Conservation (phyloP, 2,797 vertebrate species). For the Phaenicophaeus curvirostris region DNA sequence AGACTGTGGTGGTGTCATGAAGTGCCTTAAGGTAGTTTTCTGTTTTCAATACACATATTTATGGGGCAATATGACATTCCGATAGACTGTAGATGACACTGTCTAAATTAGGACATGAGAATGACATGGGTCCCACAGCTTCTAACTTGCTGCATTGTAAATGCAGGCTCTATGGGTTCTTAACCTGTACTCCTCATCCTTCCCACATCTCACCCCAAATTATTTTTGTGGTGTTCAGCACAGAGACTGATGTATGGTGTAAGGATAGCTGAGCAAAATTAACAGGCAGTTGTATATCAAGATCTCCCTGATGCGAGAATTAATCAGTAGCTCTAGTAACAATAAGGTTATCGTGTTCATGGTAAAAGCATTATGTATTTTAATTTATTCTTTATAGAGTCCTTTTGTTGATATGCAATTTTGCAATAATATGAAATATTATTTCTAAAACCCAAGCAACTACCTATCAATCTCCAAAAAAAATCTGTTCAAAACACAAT, state of each 20-base stretch:
- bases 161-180: neutral
- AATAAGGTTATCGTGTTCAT: neutral
- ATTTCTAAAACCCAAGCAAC: neutral
- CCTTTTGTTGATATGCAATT: constrained; percentile 12
- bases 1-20: neutral
- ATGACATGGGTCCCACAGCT: neutral
- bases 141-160: neutral
- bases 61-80: fast-evolving
- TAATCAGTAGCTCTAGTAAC: constrained; percentile 39
- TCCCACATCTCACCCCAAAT: neutral
- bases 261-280: constrained; percentile 1
- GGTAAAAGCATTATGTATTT: constrained; percentile 12
- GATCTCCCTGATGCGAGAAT: constrained; percentile 32
- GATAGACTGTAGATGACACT: neutral
- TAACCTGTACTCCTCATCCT: neutral
- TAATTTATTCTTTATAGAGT: constrained; percentile 29
- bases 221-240: neutral
- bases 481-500: constrained; percentile 13
- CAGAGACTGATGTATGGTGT: neutral
- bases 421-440: neutral
- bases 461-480: neutral
- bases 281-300: constrained; percentile 43
- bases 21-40: neutral
- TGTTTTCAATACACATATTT: neutral
- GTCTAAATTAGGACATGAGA: neutral